Percentiles rank a stretch among this genome's conserved stretches.
Conservation (phyloP, 2,888 invertebrate genomes). For the Nemotelus pantherinus region DNA sequence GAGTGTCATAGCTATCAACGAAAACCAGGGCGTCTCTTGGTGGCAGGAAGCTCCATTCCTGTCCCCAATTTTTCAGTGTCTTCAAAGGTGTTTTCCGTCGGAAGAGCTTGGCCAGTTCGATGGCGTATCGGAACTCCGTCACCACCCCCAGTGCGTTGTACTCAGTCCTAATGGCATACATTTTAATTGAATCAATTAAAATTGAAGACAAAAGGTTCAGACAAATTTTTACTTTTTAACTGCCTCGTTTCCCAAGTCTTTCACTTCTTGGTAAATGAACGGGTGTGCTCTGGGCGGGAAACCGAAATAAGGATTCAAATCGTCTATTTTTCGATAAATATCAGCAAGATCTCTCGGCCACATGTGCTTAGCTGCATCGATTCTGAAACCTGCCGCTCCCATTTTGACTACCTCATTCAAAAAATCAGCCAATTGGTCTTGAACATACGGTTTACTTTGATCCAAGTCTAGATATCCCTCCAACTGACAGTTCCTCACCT, state of each 20-base stretch:
- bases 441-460: constrained; percentile 68
- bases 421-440: constrained; percentile 67
- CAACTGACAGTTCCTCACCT: constrained; percentile 64
- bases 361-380: constrained; percentile 67
- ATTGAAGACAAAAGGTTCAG: neutral
- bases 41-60: constrained; percentile 73
- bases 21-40: constrained; percentile 75
- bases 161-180: constrained; percentile 61
- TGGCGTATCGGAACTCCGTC: constrained; percentile 73
- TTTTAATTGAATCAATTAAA: neutral
- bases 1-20: constrained; percentile 92
- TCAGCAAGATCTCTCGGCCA: constrained; percentile 59
- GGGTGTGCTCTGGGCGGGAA: constrained; percentile 66
- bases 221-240: constrained; percentile 53
- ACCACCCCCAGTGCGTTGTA: constrained; percentile 69
- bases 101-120: constrained; percentile 67
- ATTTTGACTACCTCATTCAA: constrained; percentile 64
- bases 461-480: constrained; percentile 68
- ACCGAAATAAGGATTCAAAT: constrained; percentile 66
- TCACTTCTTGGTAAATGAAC: constrained; percentile 69
- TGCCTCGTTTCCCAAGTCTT: constrained; percentile 63
- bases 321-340: constrained; percentile 65
- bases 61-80: constrained; percentile 73
- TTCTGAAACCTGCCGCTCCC: constrained; percentile 87
- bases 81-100: constrained; percentile 71